Base-by-base conservation (phyloP, 1,140 invertebrate genomes). In the Hylaeus volcanicus region DNA sequence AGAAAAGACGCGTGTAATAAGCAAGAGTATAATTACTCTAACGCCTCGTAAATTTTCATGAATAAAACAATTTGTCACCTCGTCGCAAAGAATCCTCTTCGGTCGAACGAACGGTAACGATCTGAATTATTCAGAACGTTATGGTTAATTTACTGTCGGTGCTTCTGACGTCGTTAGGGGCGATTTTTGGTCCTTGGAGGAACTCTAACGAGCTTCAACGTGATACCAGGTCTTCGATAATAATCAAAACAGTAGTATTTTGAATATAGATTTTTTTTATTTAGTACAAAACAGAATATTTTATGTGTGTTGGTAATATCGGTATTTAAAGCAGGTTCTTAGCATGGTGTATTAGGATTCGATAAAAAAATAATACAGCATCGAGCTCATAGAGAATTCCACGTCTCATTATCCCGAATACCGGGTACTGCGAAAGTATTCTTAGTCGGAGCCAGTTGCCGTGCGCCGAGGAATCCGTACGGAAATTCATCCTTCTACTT, bases 1-100 rank as follows among this genome's bases (percentile, higher is more conserved):
- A 9, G 45, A 82, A 78, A 71, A 82, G 72, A 56, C 68, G 53
- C 69, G 15, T 8, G 43, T 53, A 68, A 81, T 85, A 81, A 84
- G 81, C 80, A 58, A 51, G 45, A 43, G 11, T 51, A 12, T 39
- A 43, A 37, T 43, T 71, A 51, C 37, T 51, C 15, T 43, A 51
- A 56, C 45, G 41, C 26, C 74, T 60, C 74, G 37, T 77, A 60
- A 60, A 70, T 77, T 77, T 71, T 71, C 75, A 61, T 51, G 37
- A 61, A 77, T 58, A 9, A 37, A 11, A 1, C 41, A 15, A 9
- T 43, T 73, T 41, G 26, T 12, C 14, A n/a, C 5, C 12, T 51
- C 56, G 51, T 37, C 39, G 8, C 12, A 39, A 43, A 41, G 37
- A 39, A 26, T 26, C 41, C 68, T 39, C 48, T 37, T 61, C 51